Evolutionary conservation across 2,797 vertebrate genomes (phyloP), one percentile per base, ranked within the genome.

Genomic region (Chelmon rostratus): DNA sequence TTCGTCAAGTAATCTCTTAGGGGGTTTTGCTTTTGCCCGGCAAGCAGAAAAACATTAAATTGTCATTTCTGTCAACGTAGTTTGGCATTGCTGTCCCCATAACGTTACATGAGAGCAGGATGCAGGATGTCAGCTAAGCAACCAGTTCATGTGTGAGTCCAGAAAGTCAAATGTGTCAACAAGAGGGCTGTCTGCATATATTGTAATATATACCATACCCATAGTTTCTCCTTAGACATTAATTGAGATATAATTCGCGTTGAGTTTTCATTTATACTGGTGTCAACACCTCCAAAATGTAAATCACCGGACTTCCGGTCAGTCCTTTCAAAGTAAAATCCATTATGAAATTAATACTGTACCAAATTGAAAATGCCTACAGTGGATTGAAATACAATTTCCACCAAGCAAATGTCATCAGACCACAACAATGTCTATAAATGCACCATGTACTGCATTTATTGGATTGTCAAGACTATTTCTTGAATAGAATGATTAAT

Each of bases 11-110:
- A 1, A 40, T 40, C 8, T 38, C 6, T 9, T 21, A 3, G 28
- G 1, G 11, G 3, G 0, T 1, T 35, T 44, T 13, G 8, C 3
- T 37, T 52, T 28, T 28, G 23, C 5, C 11, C 7, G 8, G 3
- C 0, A 37, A 23, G 49, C 8, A 40, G 35, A 38, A 33, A 15
- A 47, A 46, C 10, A 3, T 47, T 0, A 31, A 71, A 31, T 42
- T 21, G 15, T 6, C 0, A 13, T 25, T 49, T 68, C 16, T 33
- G n/a, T 63, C 4, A 28, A 37, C 16, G 49, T 6, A 38, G 28
- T 73, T 33, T 38, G 11, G 31, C 8, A 11, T 6, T 6, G 37
- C 54, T 52, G 50, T 50, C 56, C 19, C 5, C 15, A 7, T 42
- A 46, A 31, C 28, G 28, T 31, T 31, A 31, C 16, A 8, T 13